phyloP scores from a whole-genome alignment of 2,797 vertebrate genomes.

The Heterohyrax brucei region DNA sequence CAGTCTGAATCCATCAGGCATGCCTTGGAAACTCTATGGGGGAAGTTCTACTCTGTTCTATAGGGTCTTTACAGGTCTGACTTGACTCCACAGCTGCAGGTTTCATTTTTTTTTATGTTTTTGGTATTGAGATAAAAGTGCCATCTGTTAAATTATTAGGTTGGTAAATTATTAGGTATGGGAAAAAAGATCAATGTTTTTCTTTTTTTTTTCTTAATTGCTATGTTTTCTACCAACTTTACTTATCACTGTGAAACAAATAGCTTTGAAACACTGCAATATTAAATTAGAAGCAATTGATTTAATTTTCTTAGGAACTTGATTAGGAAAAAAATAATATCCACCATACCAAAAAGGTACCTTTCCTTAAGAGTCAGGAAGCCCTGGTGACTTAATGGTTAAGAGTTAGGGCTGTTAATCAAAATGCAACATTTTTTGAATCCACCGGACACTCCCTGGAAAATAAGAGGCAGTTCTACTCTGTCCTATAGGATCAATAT shows the following conservation, averaged over 20 bases:
- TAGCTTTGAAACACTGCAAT: not conserved
- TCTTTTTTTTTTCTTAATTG: not conserved
- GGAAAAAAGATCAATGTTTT: not conserved
- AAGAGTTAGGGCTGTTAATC: too few species aligned
- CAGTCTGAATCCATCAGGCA: too few species aligned
- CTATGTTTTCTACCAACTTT: not conserved
- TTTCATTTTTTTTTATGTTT: too few species aligned
- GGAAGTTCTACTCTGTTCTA: too few species aligned
- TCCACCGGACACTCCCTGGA: too few species aligned
- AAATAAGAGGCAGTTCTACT: too few species aligned
- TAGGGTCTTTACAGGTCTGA: too few species aligned
- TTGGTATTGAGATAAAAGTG: not conserved
- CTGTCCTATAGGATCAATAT: too few species aligned
- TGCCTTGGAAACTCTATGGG: too few species aligned
- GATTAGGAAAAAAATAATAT: not conserved
- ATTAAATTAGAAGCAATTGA: not conserved
- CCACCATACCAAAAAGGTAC: not conserved
- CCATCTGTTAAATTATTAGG: constrained; percentile 15
- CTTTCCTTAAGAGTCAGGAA: not conserved
- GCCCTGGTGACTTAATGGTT: too few species aligned
- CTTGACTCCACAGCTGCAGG: too few species aligned
- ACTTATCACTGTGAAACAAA: not conserved
- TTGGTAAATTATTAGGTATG: constrained; percentile 5
- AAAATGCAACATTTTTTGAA: too few species aligned
- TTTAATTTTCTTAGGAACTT: not conserved